These are phyloP conservation scores for Nephrotoma flavescens DNA, from an alignment of 2,888 invertebrate genomes.

Conservation along the genomic window DNA sequence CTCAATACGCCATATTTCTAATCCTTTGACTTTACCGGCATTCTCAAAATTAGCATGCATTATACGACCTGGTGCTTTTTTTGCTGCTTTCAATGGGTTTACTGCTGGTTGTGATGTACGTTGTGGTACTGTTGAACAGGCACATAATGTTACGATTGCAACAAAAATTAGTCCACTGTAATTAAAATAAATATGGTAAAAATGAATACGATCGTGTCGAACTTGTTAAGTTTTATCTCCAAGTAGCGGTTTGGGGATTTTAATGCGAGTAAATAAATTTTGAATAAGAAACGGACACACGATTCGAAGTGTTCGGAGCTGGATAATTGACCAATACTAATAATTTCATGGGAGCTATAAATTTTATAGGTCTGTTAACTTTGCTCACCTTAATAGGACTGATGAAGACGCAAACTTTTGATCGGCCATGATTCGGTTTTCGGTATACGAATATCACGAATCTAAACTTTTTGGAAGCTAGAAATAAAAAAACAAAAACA, in stretches of 20 bases:
- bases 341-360: too few relatives aligned
- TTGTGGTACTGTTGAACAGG: neutral
- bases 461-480: neutral
- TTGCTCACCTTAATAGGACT: neutral
- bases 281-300: too few relatives aligned
- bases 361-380: neutral
- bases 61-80: constrained; percentile 17
- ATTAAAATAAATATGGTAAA: too few relatives aligned
- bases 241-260: too few relatives aligned
- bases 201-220: neutral
- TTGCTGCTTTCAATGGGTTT: neutral
- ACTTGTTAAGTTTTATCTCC: neutral
- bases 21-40: constrained; percentile 50
- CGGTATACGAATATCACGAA: neutral
- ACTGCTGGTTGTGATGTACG: neutral
- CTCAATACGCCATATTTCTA: constrained; percentile 72
- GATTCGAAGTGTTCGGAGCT: too few relatives aligned
- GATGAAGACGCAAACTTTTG: neutral
- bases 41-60: constrained; percentile 53
- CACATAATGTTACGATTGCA: neutral
- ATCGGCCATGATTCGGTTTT: neutral
- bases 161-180: neutral
- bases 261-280: too few relatives aligned
- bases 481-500: neutral
- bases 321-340: too few relatives aligned